A percentile compares a stretch with the other conserved stretches of the same genome.
These are phyloP conservation scores for Chaunax sp. DNA, from an alignment of 2,797 vertebrate genomes.

Conservation along the genomic window DNA sequence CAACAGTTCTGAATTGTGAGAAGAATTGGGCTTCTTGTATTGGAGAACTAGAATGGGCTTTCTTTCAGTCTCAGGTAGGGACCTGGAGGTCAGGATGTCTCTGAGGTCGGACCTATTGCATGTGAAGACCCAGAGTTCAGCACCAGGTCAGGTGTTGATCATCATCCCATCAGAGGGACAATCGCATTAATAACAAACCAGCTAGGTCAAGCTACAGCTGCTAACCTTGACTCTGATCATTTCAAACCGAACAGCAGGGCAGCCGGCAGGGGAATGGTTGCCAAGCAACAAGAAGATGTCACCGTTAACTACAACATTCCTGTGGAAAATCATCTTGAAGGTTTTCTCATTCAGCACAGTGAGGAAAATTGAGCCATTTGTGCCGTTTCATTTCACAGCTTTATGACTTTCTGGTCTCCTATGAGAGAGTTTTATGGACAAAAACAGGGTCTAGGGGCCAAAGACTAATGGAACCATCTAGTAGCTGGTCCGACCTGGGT, in stretches of 20 bases:
- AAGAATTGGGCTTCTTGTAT: no score
- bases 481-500: no score
- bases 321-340: conserved; percentile 1
- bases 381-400: background rate
- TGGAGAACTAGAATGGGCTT: no score
- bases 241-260: conserved; percentile 14
- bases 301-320: background rate
- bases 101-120: no score
- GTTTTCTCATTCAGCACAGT: background rate
- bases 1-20: no score
- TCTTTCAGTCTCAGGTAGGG: no score
- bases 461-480: no score
- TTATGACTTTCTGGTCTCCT: background rate
- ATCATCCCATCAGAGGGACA: background rate
- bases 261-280: conserved; percentile 14
- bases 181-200: conserved; percentile 30
- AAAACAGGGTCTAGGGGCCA: no score
- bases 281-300: conserved; percentile 29
- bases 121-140: background rate
- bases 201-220: conserved; percentile 15
- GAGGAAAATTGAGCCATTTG: background rate
- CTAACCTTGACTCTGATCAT: conserved; percentile 33
- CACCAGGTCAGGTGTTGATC: conserved; percentile 5
- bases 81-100: no score
- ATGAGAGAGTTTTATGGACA: background rate